phyloP scores from a whole-genome alignment of 2,888 invertebrate species.

The Venusia cambrica region DNA sequence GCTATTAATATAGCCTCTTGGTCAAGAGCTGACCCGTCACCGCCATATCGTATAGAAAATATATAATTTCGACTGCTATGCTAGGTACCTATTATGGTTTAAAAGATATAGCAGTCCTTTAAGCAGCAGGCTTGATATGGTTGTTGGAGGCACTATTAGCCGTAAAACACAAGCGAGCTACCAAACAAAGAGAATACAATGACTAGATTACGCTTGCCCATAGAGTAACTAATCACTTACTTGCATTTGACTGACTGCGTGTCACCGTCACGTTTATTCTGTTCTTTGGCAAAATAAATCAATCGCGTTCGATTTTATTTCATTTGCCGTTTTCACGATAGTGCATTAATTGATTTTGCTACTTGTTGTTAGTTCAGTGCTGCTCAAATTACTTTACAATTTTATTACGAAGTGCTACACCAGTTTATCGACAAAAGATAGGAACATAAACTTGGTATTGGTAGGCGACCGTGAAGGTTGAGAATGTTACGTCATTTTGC shows the following conservation, averaged over 20 bases:
- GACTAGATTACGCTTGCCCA: no score
- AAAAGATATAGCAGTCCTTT: no score
- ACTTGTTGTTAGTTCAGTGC: conserved; percentile 33
- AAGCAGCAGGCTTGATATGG: no score
- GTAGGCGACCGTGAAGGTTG: conserved; percentile 80
- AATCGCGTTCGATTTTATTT: conserved; percentile 63
- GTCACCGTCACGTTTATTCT: conserved; percentile 80
- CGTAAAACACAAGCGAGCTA: conserved; percentile 7
- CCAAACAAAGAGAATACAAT: conserved; percentile 39
- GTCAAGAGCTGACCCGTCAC: no score
- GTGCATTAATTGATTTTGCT: conserved; percentile 24
- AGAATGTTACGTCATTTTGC: conserved; percentile 80
- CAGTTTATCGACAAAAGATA: conserved; percentile 21
- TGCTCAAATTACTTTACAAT: conserved; percentile 30
- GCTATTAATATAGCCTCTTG: no score
- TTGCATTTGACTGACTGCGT: conserved; percentile 70
- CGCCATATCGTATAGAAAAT: no score
- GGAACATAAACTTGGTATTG: conserved; percentile 62
- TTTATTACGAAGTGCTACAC: conserved; percentile 12
- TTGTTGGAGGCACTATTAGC: no score
- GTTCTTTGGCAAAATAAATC: conserved; percentile 60
- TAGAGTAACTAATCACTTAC: no score
- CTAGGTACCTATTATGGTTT: no score
- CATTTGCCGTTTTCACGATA: conserved; percentile 42
- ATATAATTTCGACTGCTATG: no score